Evolutionary conservation across 2,113 vertebrate species (phyloP).

Genomic region (Probosciger aterrimus): DNA sequence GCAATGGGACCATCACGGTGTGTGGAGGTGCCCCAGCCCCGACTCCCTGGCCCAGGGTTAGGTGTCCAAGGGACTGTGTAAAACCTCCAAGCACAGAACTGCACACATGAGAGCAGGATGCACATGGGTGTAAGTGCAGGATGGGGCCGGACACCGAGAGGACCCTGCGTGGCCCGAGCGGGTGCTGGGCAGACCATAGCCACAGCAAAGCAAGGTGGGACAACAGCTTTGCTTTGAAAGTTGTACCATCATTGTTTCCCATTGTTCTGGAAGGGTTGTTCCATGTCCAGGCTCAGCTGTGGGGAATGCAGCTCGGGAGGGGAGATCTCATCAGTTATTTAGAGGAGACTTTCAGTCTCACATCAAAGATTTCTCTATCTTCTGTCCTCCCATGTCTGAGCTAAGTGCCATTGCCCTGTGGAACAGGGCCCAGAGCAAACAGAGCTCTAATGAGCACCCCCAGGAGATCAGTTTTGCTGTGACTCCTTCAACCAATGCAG

Average conservation of each 20-base stretch:
- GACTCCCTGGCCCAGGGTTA: background rate
- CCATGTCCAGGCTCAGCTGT: background rate
- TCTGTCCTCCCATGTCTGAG: background rate
- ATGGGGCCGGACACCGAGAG: background rate
- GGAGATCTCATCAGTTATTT: background rate
- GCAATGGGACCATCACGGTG: accelerated
- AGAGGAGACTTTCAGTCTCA: background rate
- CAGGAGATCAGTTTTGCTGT: background rate
- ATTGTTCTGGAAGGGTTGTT: background rate
- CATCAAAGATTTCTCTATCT: background rate
- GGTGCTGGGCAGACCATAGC: background rate
- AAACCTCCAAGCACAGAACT: background rate
- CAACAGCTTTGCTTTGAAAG: background rate
- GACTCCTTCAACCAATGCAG: background rate
- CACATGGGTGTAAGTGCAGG: background rate
- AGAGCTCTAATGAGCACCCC: background rate
- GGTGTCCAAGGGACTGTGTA: accelerated
- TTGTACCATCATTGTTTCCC: background rate
- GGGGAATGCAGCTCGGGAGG: background rate
- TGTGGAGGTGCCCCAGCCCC: background rate
- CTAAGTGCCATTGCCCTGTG: background rate
- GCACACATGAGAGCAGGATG: accelerated
- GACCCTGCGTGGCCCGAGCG: accelerated
- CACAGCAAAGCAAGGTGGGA: background rate
- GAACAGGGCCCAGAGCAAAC: background rate